Conservation (phyloP, 1,140 invertebrate species). For the Hyposmocoma kahamanoa region DNA sequence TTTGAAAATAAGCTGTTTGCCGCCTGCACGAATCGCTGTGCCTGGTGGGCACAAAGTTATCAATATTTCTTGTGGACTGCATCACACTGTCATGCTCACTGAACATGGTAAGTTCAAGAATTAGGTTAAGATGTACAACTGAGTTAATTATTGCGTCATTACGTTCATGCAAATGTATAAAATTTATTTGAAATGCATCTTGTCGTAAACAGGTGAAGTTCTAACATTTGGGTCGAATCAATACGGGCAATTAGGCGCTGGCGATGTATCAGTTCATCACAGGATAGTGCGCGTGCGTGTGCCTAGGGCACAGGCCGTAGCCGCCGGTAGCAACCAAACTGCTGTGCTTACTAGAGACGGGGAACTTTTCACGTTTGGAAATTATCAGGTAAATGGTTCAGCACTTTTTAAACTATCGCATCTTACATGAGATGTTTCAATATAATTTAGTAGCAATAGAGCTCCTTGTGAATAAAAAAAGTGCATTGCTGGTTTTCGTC, state of each 20-base stretch:
- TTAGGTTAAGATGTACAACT: not conserved
- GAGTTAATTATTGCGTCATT: too few relatives aligned
- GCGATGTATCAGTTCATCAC: conserved; percentile 85
- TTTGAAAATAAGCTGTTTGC: conserved; percentile 78
- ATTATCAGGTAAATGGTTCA: conserved; percentile 89
- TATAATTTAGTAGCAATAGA: too few relatives aligned
- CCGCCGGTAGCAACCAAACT: conserved; percentile 96
- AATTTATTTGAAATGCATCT: too few relatives aligned
- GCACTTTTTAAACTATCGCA: too few relatives aligned
- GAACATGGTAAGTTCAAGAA: conserved; percentile 57
- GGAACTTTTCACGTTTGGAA: conserved; percentile 95
- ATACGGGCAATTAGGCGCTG: conserved; percentile 94
- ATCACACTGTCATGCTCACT: conserved; percentile 84
- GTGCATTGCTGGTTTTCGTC: too few relatives aligned
- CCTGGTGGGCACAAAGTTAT: conserved; percentile 80
- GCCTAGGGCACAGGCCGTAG: conserved; percentile 82
- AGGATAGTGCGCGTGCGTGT: conserved; percentile 85
- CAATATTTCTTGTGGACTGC: conserved; percentile 91
- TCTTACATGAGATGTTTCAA: too few relatives aligned
- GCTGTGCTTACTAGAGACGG: conserved; percentile 92
- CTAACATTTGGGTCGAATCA: conserved; percentile 95
- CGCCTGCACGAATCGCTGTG: conserved; percentile 84
- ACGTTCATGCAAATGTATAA: too few relatives aligned
- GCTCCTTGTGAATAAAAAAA: too few relatives aligned
- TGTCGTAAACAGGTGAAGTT: conserved; percentile 77